Evolutionary conservation across 1,140 invertebrate genomes (phyloP).

Genomic region (Cepaea nemoralis): DNA sequence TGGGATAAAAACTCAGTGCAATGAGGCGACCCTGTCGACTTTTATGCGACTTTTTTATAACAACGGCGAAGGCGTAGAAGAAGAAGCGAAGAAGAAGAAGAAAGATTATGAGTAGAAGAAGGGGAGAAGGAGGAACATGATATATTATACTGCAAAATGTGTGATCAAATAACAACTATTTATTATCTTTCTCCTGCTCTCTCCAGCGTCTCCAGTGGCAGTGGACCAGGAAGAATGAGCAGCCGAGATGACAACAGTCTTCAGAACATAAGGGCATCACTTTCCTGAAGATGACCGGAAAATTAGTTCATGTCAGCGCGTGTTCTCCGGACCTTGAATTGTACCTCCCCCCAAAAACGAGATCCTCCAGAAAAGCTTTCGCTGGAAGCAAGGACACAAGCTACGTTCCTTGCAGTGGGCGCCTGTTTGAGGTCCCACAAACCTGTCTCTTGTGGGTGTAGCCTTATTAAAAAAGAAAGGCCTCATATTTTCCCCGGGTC

Average conservation of each 20-base stretch:
- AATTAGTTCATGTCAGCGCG: background rate
- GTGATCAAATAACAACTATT: too few relatives aligned
- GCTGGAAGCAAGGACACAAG: background rate
- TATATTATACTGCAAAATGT: too few relatives aligned
- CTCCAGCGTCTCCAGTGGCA: background rate
- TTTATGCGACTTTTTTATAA: too few relatives aligned
- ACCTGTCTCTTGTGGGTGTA: background rate
- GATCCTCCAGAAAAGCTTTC: background rate
- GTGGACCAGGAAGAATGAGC: background rate
- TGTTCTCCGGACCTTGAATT: background rate
- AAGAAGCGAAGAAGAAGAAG: too few relatives aligned
- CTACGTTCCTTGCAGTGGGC: background rate
- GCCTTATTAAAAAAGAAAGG: background rate
- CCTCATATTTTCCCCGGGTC: background rate
- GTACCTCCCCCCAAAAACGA: background rate
- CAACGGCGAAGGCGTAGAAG: too few relatives aligned
- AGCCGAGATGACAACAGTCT: background rate
- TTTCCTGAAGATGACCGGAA: conserved; percentile 6
- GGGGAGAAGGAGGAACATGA: too few relatives aligned
- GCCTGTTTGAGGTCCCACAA: background rate
- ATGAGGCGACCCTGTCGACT: too few relatives aligned
- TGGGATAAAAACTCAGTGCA: too few relatives aligned
- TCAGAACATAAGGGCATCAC: background rate
- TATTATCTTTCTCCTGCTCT: too few relatives aligned
- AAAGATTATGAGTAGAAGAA: too few relatives aligned